Evolutionary conservation across 2,113 vertebrate genomes (phyloP).

Genomic region (Nerophis lumbriciformis): DNA sequence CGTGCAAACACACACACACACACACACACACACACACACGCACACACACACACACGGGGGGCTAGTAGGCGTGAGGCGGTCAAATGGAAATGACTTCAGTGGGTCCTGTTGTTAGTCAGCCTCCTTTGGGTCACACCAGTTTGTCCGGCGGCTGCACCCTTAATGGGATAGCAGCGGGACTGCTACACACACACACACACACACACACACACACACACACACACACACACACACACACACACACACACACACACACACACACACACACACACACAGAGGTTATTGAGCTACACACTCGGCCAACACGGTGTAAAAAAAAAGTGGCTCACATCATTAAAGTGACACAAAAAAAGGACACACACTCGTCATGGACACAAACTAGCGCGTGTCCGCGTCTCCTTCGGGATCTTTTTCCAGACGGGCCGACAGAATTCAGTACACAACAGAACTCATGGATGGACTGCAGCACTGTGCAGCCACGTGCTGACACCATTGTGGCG

Average conservation of each 20-base stretch:
- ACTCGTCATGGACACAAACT: background rate
- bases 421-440: constrained; percentile 7
- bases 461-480: background rate
- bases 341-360: background rate
- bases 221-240: background rate
- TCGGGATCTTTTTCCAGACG: constrained; percentile 13
- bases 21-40: constrained; percentile 2
- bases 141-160: constrained; percentile 50
- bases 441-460: constrained; percentile 5
- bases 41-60: constrained; percentile 8
- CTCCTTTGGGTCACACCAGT: constrained; percentile 50
- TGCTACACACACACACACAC: constrained; percentile 16
- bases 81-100: constrained; percentile 55
- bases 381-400: background rate
- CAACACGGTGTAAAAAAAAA: constrained; percentile 8
- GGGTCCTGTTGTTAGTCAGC: constrained; percentile 50
- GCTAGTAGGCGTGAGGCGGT: constrained; percentile 26
- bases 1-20: background rate
- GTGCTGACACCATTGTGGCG: constrained; percentile 5
- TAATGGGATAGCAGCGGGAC: constrained; percentile 58
- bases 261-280: constrained; percentile 1
- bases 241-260: constrained; percentile 10
- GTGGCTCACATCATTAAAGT: constrained; percentile 17
- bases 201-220: constrained; percentile 8
- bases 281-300: constrained; percentile 19